Base-by-base conservation (phyloP, 2,888 invertebrate genomes). In the Craniophora ligustri region DNA sequence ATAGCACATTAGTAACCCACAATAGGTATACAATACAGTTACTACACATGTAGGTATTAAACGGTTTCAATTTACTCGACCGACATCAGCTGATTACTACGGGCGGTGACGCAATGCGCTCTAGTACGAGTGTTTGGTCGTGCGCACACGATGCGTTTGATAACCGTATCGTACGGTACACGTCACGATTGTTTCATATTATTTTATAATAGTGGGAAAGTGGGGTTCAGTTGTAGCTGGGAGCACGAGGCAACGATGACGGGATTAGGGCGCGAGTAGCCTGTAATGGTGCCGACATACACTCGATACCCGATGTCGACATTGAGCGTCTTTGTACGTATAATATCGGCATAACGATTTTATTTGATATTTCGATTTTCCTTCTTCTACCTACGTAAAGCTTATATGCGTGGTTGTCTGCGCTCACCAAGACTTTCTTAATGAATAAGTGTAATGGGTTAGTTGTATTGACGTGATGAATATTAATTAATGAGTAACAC, bases 81-180 rank as follows among this genome's bases (percentile, higher is more conserved):
- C 63, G 63, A 61, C 67, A 73, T 67, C 73, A 73, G 73, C 73
- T 73, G 73, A 73, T 73, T 73, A 71, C 73, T 73, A 73, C 72
- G 62, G 58, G 67, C 67, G 69, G 41, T 74, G 74, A 74, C 70
- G 74, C 61, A 74, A 74, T 59, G 59, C 64, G 64, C 49, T 39
- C 62, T 68, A 68, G 71, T 73, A 67, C 72, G 70, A 70, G 67
- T 70, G 74, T 73, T 60, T 42, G 7, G 46, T 63, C 56, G 54
- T 44, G 56, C 44, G 64, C 65, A 54, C 58, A 56, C 58, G 32
- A 50, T 62, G 49, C 61, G 55, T 47, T 55, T 56, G 65, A 65
- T 70, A 69, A 72, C 51, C 45, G 62, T 67, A 49, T 62, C 61
- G 58, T 34, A 44, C 38, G 42, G 51, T 40, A 64, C 28, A 57